phyloP scores from a whole-genome alignment of 2,113 vertebrate genomes.

The Chrysochloris asiatica region DNA sequence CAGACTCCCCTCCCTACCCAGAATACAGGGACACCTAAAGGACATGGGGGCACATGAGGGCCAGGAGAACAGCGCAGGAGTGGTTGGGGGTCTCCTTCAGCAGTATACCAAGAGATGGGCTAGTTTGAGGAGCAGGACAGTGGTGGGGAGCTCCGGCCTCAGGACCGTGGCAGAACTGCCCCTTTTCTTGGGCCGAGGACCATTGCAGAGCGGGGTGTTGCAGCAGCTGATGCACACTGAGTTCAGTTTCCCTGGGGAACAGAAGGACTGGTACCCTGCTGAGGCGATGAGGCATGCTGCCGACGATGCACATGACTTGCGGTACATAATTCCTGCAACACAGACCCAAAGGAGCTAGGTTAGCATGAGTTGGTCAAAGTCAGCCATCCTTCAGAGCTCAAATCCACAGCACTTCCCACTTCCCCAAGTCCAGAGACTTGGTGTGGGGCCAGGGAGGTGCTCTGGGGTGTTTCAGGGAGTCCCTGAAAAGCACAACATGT shows the following conservation, averaged over 20 bases:
- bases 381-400: not conserved
- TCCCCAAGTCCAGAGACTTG: not conserved
- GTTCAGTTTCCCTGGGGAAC: conserved; percentile 94
- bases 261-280: conserved; percentile 98
- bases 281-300: conserved; percentile 97
- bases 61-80: conserved; percentile 36
- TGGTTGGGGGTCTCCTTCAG: conserved; percentile 14
- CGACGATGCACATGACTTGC: conserved; percentile 96
- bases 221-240: conserved; percentile 99
- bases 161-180: conserved; percentile 76
- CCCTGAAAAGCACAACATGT: not conserved
- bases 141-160: conserved; percentile 1
- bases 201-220: conserved; percentile 97
- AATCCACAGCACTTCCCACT: not conserved
- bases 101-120: conserved; percentile 73
- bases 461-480: not conserved
- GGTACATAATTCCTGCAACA: conserved; percentile 94
- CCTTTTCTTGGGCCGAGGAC: conserved; percentile 91
- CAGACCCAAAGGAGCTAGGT: conserved; percentile 58
- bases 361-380: not conserved
- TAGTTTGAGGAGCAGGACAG: conserved; percentile 74
- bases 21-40: conserved; percentile 28
- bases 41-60: conserved; percentile 8
- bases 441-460: not conserved
- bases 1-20: conserved; percentile 53